phyloP scores from a whole-genome alignment of 2,113 vertebrate genomes.

The Eolophus roseicapilla region DNA sequence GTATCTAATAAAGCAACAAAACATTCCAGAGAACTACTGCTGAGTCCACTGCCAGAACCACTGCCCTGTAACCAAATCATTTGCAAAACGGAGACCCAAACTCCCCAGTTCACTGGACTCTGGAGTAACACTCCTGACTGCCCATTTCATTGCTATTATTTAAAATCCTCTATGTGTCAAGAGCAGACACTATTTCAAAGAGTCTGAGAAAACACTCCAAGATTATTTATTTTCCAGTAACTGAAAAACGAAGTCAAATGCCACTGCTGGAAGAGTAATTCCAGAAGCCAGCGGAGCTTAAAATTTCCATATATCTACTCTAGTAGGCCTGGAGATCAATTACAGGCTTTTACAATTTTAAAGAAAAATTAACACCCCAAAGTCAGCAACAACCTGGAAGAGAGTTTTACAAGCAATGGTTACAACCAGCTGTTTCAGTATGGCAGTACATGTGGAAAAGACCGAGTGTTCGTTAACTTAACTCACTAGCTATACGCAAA shows the following conservation, averaged over 20 bases:
- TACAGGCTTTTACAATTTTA: neutral
- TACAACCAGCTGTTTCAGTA: neutral
- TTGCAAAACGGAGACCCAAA: fast-evolving
- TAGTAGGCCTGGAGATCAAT: fast-evolving
- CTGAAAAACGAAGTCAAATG: neutral
- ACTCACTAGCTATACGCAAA: fast-evolving
- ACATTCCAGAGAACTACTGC: neutral
- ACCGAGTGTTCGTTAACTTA: fast-evolving
- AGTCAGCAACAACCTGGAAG: neutral
- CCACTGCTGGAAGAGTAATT: neutral
- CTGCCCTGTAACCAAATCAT: too few species aligned
- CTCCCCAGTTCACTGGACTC: neutral
- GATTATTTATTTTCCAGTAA: neutral
- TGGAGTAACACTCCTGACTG: neutral
- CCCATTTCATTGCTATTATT: neutral
- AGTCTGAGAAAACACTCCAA: fast-evolving
- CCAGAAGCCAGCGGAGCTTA: neutral
- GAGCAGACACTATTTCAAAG: fast-evolving
- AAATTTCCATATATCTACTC: fast-evolving
- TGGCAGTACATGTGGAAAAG: fast-evolving
- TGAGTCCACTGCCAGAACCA: fast-evolving
- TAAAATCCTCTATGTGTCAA: neutral
- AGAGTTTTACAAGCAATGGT: neutral
- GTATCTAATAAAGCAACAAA: fast-evolving
- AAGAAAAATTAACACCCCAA: neutral